These are phyloP conservation scores for Diabrotica undecimpunctata DNA, from an alignment of 1,140 invertebrate genomes.

Conservation along the genomic window DNA sequence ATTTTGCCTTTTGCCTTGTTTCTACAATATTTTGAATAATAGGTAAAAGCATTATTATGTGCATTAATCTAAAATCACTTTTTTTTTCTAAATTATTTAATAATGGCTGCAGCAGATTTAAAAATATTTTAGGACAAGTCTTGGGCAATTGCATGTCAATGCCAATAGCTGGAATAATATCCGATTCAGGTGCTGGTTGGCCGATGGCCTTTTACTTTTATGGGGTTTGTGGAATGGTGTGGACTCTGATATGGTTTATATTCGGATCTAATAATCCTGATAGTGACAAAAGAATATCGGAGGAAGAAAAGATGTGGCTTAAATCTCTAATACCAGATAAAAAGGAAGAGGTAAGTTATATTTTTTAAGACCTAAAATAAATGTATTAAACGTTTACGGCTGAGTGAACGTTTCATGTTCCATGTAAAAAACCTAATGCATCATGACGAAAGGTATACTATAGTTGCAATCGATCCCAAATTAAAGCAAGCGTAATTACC, in stretches of 20 bases:
- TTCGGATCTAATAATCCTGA: slow-evolving; percentile 65
- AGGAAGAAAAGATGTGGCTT: slow-evolving; percentile 61
- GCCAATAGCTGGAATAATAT: slow-evolving; percentile 64
- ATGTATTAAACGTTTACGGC: background rate
- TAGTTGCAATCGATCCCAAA: too few species aligned
- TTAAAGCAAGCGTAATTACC: too few species aligned
- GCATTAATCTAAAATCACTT: too few species aligned
- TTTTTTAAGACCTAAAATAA: background rate
- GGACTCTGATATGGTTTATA: slow-evolving; percentile 61
- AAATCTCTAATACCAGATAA: slow-evolving; percentile 53
- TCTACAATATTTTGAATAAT: too few species aligned
- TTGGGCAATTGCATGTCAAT: slow-evolving; percentile 71
- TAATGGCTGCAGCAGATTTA: too few species aligned
- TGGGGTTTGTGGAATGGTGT: slow-evolving; percentile 59
- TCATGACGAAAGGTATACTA: too few species aligned
- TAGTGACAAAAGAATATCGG: slow-evolving; percentile 55
- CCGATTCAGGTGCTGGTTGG: slow-evolving; percentile 66
- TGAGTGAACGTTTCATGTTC: too few species aligned
- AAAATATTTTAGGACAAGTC: slow-evolving; percentile 16
- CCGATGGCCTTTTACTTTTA: slow-evolving; percentile 77
- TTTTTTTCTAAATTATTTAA: too few species aligned
- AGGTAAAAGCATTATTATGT: too few species aligned
- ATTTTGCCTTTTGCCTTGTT: too few species aligned
- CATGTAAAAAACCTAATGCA: too few species aligned
- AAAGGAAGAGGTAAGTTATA: slow-evolving; percentile 35